Evolutionary conservation across 2,888 invertebrate genomes (phyloP), one percentile per base, ranked within the genome.

Genomic region (Eurytoma californica): DNA sequence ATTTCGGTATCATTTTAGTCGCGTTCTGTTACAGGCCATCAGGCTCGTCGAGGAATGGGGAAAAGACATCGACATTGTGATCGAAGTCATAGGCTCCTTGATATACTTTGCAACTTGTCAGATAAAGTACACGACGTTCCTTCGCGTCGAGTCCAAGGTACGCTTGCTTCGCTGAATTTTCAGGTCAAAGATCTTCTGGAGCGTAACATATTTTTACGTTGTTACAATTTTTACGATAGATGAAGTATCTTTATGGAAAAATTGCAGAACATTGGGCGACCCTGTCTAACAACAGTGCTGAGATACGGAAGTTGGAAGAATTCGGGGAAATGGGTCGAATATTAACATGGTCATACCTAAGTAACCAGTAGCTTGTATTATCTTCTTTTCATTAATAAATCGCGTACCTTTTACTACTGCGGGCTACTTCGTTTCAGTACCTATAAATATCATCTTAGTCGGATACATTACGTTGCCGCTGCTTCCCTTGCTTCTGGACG

Each of bases 1-100:
- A n/a, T n/a, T n/a, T n/a, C n/a, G n/a, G n/a, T n/a, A n/a, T n/a
- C n/a, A n/a, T n/a, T n/a, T n/a, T n/a, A n/a, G n/a, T n/a, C n/a
- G n/a, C n/a, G n/a, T n/a, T 39, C 39, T 58, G 12, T 53, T 58
- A 7, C 60, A 76, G 75, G 18, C 9, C 7, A 76, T 77, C 55
- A n/a, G 70, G 20, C 65, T 77, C 4, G 3, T 70, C 13, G 70
- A 77, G 70, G 76, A 77, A 70, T 77, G 76, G 76, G 57, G 63
- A n/a, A 30, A 7, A 49, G 70, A 77, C 7, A 49, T 77, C 24
- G 70, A 77, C 9, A 57, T 77, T 3, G 55, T 70, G 9, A 65
- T 77, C 24, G 76, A 77, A 70, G 47, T 70, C 3, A 55, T 70
- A 3, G 69, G 69, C 7, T 61, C 76, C 0, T 7, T 77, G 0